phyloP scores from a whole-genome alignment of 1,140 invertebrate genomes.

The Eumaeus atala region DNA sequence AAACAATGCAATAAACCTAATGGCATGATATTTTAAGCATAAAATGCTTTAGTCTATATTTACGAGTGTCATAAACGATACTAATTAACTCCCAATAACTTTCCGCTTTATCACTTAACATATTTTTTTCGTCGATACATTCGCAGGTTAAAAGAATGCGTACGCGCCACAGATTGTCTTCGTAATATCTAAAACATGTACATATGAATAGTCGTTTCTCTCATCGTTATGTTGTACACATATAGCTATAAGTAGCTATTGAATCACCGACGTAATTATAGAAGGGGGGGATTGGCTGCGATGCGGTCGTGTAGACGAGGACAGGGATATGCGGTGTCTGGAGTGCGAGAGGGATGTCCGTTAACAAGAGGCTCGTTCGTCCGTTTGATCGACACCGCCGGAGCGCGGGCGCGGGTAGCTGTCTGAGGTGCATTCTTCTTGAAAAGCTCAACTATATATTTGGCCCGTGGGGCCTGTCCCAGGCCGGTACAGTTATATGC shows the following conservation, averaged over 20 bases:
- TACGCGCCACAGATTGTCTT: conserved; percentile 38
- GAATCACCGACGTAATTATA: conserved; percentile 74
- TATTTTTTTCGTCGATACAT: neutral
- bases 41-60: conserved; percentile 10
- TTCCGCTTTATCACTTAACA: neutral
- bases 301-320: conserved; percentile 48
- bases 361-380: conserved; percentile 70
- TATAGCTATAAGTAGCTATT: conserved; percentile 72
- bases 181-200: conserved; percentile 55
- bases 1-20: conserved; percentile 12
- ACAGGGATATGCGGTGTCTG: conserved; percentile 35
- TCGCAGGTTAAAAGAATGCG: conserved; percentile 21
- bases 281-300: conserved; percentile 73
- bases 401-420: conserved; percentile 62
- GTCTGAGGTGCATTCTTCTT: conserved; percentile 71
- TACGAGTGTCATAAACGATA: conserved; percentile 2
- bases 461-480: conserved; percentile 38
- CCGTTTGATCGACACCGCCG: conserved; percentile 72
- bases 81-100: conserved; percentile 5
- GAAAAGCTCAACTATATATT: conserved; percentile 72
- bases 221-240: conserved; percentile 61
- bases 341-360: conserved; percentile 47
- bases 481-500: conserved; percentile 48
- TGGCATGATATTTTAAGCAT: conserved; percentile 1
- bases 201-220: conserved; percentile 60